Conservation (phyloP, 2,888 invertebrate species). For the Fragum fragum region DNA sequence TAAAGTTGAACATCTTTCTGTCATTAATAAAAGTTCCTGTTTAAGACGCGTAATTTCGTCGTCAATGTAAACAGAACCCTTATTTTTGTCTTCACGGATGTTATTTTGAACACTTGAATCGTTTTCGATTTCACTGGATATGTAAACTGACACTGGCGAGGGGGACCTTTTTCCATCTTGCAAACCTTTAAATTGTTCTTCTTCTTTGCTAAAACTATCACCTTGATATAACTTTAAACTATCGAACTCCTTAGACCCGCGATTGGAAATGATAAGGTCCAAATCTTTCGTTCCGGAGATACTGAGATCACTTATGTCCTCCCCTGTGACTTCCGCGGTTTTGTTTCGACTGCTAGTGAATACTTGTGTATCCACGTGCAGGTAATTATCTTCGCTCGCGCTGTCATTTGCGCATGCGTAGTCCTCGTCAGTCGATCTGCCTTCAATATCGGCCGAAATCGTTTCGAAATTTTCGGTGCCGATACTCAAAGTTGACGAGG, state of each 20-base stretch:
- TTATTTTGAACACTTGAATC: background rate
- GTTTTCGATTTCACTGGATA: background rate
- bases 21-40: slow-evolving; percentile 73
- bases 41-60: slow-evolving; percentile 87
- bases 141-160: background rate
- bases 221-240: background rate
- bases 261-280: background rate
- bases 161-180: background rate
- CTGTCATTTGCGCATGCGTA: slow-evolving; percentile 57
- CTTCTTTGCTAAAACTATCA: background rate
- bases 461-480: slow-evolving; percentile 53
- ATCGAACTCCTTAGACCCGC: background rate
- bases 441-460: slow-evolving; percentile 55
- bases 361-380: slow-evolving; percentile 69
- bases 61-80: background rate
- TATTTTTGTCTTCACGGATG: too few species aligned
- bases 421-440: slow-evolving; percentile 32
- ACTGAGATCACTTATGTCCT: slow-evolving; percentile 17
- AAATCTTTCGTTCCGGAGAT: background rate
- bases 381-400: slow-evolving; percentile 53
- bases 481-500: slow-evolving; percentile 45
- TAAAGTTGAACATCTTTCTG: slow-evolving; percentile 70
- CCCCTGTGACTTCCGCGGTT: slow-evolving; percentile 63
- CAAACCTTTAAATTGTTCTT: background rate
- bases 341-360: slow-evolving; percentile 65